phyloP scores from a whole-genome alignment of 2,797 vertebrate species.

The Pogoniulus pusillus region DNA sequence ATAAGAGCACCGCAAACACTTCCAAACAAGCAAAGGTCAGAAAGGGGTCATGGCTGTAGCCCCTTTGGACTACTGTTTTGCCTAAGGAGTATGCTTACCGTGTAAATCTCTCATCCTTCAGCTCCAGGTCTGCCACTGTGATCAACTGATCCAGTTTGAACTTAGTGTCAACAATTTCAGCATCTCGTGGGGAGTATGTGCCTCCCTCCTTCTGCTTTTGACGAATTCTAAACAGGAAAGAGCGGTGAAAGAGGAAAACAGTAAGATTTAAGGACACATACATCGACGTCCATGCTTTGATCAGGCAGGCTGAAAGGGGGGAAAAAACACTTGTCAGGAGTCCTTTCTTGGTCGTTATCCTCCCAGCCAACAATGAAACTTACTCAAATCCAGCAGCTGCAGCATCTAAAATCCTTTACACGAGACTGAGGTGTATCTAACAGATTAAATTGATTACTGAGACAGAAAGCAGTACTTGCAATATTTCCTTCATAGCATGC shows the following conservation, averaged over 20 bases:
- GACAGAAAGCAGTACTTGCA: background rate
- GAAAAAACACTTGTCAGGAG: background rate
- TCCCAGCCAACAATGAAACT: background rate
- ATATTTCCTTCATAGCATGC: background rate
- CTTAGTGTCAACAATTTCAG: conserved; percentile 97
- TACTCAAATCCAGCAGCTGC: background rate
- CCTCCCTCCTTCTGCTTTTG: conserved; percentile 96
- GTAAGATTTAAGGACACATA: background rate
- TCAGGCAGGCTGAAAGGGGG: background rate
- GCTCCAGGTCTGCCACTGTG: conserved; percentile 93
- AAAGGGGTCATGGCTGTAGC: conserved; percentile 81
- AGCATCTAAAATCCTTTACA: background rate
- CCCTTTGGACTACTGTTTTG: conserved; percentile 76
- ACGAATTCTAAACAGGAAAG: conserved; percentile 82
- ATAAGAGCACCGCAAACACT: conserved; percentile 84
- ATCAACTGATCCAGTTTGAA: conserved; percentile 97
- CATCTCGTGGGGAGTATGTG: conserved; percentile 94
- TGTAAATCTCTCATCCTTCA: conserved; percentile 96
- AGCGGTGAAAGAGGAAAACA: background rate
- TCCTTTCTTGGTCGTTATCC: background rate
- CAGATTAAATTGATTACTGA: background rate
- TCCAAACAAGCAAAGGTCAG: conserved; percentile 87
- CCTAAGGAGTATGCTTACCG: conserved; percentile 83
- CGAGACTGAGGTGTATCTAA: background rate
- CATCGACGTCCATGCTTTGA: background rate